These are phyloP conservation scores for Drosophila macrothrix DNA, from an alignment of 2,888 invertebrate species.

Conservation along the genomic window DNA sequence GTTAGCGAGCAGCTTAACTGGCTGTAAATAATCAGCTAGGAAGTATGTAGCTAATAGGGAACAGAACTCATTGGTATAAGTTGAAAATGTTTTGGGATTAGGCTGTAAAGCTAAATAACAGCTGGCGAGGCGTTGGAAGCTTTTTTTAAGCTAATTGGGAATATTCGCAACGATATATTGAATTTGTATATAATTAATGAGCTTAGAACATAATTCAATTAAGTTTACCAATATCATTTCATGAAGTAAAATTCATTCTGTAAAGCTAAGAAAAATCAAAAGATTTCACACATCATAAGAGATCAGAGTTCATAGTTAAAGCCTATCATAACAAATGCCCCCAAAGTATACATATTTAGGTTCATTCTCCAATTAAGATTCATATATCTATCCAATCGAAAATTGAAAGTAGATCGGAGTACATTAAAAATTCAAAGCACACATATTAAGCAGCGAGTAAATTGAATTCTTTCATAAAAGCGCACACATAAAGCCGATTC, in stretches of 20 bases:
- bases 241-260: conserved; percentile 13
- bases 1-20: conserved; percentile 53
- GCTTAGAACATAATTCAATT: conserved; percentile 10
- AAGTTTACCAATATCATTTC: conserved; percentile 42
- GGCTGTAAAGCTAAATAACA: conserved; percentile 26
- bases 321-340: conserved; percentile 19
- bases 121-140: conserved; percentile 43
- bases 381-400: conserved; percentile 15
- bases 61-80: conserved; percentile 23
- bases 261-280: conserved; percentile 37
- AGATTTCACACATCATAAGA: conserved; percentile 24
- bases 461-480: conserved; percentile 46
- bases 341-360: neutral
- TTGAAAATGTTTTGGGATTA: conserved; percentile 17
- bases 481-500: conserved; percentile 74
- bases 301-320: conserved; percentile 4
- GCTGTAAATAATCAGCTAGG: conserved; percentile 19
- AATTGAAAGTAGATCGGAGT: conserved; percentile 20
- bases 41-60: conserved; percentile 23
- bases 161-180: conserved; percentile 30
- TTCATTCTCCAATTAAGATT: conserved; percentile 1
- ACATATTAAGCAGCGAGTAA: conserved; percentile 59
- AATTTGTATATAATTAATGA: conserved; percentile 29
- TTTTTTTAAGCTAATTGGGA: conserved; percentile 27
- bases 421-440: conserved; percentile 67